phyloP scores from a whole-genome alignment of 2,888 invertebrate species.

The Latrodectus elegans region DNA sequence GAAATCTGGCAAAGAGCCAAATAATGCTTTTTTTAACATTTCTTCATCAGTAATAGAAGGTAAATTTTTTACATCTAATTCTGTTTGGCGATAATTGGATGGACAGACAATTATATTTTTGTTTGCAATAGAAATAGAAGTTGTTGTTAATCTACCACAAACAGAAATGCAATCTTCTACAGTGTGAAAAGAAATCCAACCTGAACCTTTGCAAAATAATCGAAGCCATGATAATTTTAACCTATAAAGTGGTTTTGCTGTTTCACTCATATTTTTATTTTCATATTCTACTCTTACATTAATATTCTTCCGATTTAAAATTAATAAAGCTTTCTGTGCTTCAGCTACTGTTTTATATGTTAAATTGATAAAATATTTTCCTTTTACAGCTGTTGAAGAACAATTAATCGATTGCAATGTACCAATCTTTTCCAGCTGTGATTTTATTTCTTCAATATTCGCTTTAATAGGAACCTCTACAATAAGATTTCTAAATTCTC shows the following conservation, averaged over 20 bases:
- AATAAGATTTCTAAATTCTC: slow-evolving; percentile 47
- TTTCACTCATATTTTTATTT: slow-evolving; percentile 6
- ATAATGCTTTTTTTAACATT: background rate
- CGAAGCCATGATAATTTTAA: slow-evolving; percentile 40
- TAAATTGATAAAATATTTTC: slow-evolving; percentile 22
- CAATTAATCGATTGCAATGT: background rate
- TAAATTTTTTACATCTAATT: slow-evolving; percentile 47
- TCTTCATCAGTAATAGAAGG: slow-evolving; percentile 16
- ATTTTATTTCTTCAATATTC: slow-evolving; percentile 1
- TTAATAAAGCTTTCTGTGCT: slow-evolving; percentile 32
- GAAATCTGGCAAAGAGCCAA: background rate
- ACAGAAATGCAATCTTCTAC: slow-evolving; percentile 43
- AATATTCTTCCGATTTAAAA: slow-evolving; percentile 6
- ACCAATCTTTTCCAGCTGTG: slow-evolving; percentile 24
- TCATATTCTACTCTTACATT: slow-evolving; percentile 4
- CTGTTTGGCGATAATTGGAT: background rate
- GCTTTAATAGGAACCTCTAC: slow-evolving; percentile 3
- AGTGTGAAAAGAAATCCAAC: slow-evolving; percentile 41
- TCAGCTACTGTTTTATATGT: slow-evolving; percentile 26
- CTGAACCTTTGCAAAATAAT: slow-evolving; percentile 25
- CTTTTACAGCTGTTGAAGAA: background rate
- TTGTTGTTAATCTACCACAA: slow-evolving; percentile 27
- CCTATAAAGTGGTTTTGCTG: slow-evolving; percentile 24
- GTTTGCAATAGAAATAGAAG: slow-evolving; percentile 28
- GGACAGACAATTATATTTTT: slow-evolving; percentile 39